phyloP scores from a whole-genome alignment of 64 coral and sea anemone species.

The Orbicella faveolata region DNA sequence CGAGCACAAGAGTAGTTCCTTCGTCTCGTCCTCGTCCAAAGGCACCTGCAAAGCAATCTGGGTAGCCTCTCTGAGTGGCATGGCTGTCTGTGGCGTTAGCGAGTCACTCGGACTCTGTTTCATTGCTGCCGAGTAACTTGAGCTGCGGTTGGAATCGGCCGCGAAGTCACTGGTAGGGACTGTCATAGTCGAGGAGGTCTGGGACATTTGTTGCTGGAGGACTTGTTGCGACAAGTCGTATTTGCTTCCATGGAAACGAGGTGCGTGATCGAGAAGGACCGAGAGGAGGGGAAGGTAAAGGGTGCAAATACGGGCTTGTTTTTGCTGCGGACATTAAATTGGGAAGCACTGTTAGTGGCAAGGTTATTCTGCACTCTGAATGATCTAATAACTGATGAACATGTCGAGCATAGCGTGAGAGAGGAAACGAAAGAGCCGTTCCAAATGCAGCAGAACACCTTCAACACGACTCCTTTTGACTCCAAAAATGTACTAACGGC shows the following conservation, averaged over 20 bases:
- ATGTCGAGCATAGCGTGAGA: no score
- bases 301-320: slow-evolving; percentile 89
- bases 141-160: slow-evolving; percentile 84
- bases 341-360: not conserved
- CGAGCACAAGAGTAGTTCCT: slow-evolving; percentile 85
- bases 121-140: slow-evolving; percentile 62
- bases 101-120: slow-evolving; percentile 91
- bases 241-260: slow-evolving; percentile 95
- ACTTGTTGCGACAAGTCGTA: slow-evolving; percentile 60
- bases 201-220: slow-evolving; percentile 52
- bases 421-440: no score
- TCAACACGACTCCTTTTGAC: no score
- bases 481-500: no score
- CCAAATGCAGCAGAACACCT: no score
- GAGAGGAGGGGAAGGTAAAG: slow-evolving; percentile 94
- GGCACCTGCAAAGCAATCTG: slow-evolving; percentile 92
- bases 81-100: slow-evolving; percentile 56
- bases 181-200: slow-evolving; percentile 59
- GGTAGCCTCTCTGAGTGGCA: slow-evolving; percentile 76
- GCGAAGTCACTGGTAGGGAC: slow-evolving; percentile 50
- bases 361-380: no score
- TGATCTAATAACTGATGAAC: no score
- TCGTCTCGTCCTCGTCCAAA: slow-evolving; percentile 94
- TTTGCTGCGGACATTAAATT: slow-evolving; percentile 24
- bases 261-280: slow-evolving; percentile 88